Base-by-base conservation (phyloP, 2,888 invertebrate species). In the Bellardia pandia region DNA sequence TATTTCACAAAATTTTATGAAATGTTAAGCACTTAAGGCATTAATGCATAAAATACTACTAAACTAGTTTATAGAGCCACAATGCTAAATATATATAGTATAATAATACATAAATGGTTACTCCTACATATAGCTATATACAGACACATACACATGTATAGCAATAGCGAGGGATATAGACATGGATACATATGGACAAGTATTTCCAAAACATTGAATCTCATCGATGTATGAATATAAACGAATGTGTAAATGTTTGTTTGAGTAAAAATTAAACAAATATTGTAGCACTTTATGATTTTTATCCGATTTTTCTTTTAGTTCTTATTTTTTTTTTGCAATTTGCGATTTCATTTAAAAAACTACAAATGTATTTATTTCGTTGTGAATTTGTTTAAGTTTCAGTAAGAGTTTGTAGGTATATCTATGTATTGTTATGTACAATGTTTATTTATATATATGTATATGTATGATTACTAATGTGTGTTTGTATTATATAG, bases 11-110 rank as follows among this genome's bases (percentile, higher is more conserved):
- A 56, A 56, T 68, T 53, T 23, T 42, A 53, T 80, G 45, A 80
- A 56, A 37, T 72, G 30, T 72, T 53, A 72, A 72, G 71, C 80
- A 53, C 80, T 64, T 42, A 42, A 64, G 72, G 72, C 64, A 64
- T 16, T 80, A 42, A 72, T 72, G 56, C 80, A 64, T 42, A 64
- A 66, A 66, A 42, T 72, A 53, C 23, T 53, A 51, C 23, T 13
- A 56, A 64, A 62, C 48, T 40, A 71, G 60, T 16, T 14, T 56
- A 68, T 14, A 51, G 42, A 77, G 4, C 16, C 13, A 51, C 51
- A 77, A 66, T 42, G 9, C 2, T 14, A 45, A 66, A 14, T 8
- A 68, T 40, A 68, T 16, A 42, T 45, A 58, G 13, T 56, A 11
- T 48, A 3, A 45, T 11, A 45, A 40, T 37, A 75, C 13, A 75